Percentiles rank a stretch among this genome's conserved stretches.
Evolutionary conservation across 2,888 invertebrate species (phyloP).

Genomic region (Suillia variegata): DNA sequence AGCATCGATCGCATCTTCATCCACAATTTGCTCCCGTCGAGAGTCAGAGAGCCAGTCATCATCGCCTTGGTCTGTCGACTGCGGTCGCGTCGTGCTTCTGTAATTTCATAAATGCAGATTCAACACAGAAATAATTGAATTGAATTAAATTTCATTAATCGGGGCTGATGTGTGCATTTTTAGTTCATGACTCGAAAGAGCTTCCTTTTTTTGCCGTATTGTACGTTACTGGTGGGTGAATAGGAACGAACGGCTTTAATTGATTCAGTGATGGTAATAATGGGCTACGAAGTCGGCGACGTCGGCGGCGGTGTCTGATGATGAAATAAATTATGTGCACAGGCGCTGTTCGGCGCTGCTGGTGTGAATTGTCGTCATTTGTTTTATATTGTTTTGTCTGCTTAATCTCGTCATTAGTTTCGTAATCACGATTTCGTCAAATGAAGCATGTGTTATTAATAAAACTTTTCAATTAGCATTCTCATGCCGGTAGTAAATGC

Average conservation of each 20-base stretch:
- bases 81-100: neutral
- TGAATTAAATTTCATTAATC: neutral
- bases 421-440: constrained; percentile 1
- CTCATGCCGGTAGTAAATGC: neutral
- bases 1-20: too few relatives aligned
- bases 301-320: too few relatives aligned
- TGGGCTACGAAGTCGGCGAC: neutral
- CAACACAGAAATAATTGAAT: neutral
- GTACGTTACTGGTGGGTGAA: too few relatives aligned
- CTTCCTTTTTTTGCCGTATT: neutral
- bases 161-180: neutral
- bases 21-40: too few relatives aligned
- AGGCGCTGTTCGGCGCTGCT: neutral
- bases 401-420: constrained; percentile 5
- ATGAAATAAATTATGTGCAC: neutral
- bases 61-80: neutral
- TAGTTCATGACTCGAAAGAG: neutral
- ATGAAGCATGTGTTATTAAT: constrained; percentile 1
- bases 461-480: neutral
- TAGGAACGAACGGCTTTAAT: neutral
- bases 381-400: constrained; percentile 1
- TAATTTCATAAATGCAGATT: neutral
- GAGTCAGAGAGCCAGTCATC: too few relatives aligned
- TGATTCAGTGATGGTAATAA: neutral
- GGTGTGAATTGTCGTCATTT: neutral